Conservation (phyloP, 2,888 invertebrate genomes). For the Nomada flava region DNA sequence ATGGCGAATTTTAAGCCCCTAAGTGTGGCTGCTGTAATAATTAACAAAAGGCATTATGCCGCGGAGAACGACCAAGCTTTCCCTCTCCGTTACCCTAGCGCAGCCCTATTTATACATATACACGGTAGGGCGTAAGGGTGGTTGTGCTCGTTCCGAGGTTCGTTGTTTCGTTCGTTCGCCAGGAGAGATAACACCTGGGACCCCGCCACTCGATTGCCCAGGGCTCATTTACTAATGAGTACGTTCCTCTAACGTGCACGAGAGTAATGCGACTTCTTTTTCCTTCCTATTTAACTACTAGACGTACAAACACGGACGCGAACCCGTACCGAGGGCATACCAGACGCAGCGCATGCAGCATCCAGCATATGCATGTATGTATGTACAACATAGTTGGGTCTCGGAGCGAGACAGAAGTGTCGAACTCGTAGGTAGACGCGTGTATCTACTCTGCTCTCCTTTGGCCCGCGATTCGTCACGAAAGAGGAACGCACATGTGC, state of each 20-base stretch:
- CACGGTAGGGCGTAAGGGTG: constrained; percentile 59
- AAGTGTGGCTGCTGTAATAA: constrained; percentile 77
- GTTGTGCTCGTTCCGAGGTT: constrained; percentile 49
- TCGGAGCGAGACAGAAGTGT: constrained; percentile 17
- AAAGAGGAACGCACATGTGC: constrained; percentile 45
- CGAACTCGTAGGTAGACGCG: neutral
- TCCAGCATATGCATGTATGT: neutral
- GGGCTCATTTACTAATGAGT: constrained; percentile 82
- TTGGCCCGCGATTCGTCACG: constrained; percentile 64
- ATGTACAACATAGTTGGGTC: neutral
- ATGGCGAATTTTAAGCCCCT: constrained; percentile 78
- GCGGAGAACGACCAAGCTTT: constrained; percentile 57
- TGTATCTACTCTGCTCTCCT: constrained; percentile 32
- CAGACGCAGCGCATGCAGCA: neutral
- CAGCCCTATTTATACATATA: constrained; percentile 54
- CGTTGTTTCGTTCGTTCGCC: constrained; percentile 61
- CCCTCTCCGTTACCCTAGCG: constrained; percentile 31
- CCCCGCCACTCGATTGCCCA: constrained; percentile 74
- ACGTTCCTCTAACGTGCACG: constrained; percentile 70
- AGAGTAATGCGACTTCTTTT: constrained; percentile 67
- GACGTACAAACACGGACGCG: neutral
- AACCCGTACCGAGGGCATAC: neutral
- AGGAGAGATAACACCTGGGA: constrained; percentile 79
- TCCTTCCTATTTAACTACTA: neutral
- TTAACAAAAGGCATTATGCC: constrained; percentile 79